phyloP scores from a whole-genome alignment of 1,140 invertebrate species.

The Rhopalosiphum padi region DNA sequence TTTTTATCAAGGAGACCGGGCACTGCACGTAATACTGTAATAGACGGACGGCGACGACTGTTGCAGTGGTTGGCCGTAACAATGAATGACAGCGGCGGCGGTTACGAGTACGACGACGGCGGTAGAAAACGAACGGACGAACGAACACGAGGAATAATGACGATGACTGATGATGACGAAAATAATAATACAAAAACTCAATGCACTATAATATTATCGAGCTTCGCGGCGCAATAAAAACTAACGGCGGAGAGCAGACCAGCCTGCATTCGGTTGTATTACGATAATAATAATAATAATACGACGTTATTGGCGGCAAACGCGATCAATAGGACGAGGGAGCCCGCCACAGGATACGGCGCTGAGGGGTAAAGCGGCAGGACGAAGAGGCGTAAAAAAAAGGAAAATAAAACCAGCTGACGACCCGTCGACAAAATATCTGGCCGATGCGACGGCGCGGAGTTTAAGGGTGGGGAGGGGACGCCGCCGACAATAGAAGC shows the following conservation, averaged over 20 bases:
- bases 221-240: constrained; percentile 47
- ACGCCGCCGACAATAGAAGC: neutral
- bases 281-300: neutral
- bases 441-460: neutral
- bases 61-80: neutral
- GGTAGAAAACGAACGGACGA: neutral
- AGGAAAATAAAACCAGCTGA: neutral
- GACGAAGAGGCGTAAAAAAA: neutral
- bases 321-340: constrained; percentile 53
- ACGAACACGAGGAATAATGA: constrained; percentile 31
- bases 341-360: constrained; percentile 54
- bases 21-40: neutral
- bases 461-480: too few relatives aligned
- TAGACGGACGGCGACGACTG: neutral
- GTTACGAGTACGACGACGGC: neutral
- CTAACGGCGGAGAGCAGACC: neutral
- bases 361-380: neutral
- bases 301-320: constrained; percentile 42
- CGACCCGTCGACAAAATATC: constrained; percentile 41
- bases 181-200: neutral
- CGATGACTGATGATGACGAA: neutral
- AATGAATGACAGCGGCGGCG: neutral
- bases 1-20: neutral
- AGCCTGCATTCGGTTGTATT: neutral
- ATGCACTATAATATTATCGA: neutral